Evolutionary conservation across 2,797 vertebrate species (phyloP).

Genomic region (Enteromius viviparus): DNA sequence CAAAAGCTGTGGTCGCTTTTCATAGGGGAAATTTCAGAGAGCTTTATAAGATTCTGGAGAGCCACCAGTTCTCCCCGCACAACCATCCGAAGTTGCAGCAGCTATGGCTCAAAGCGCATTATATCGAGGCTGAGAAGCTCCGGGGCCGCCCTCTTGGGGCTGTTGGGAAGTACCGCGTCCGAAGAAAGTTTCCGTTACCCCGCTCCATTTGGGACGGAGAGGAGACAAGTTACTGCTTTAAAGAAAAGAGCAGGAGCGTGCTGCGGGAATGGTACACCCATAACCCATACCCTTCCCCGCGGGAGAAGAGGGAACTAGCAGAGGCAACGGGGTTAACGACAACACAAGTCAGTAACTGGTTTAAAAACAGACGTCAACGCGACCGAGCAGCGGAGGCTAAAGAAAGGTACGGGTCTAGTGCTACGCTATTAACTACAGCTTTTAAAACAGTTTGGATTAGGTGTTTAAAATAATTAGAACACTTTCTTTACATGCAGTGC

Average conservation of each 20-base stretch:
- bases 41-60: constrained; percentile 94
- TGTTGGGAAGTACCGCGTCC: constrained; percentile 93
- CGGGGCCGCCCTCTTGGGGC: constrained; percentile 91
- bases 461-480: background rate
- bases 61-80: constrained; percentile 93
- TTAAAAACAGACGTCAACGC: constrained; percentile 91
- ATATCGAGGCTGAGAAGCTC: constrained; percentile 93
- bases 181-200: constrained; percentile 92
- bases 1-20: constrained; percentile 94
- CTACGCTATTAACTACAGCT: background rate
- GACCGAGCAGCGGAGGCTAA: constrained; percentile 92
- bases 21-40: constrained; percentile 93
- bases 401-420: constrained; percentile 79
- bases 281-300: constrained; percentile 85
- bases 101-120: constrained; percentile 94
- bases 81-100: constrained; percentile 95
- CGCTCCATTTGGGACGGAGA: constrained; percentile 95
- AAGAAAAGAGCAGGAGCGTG: constrained; percentile 93
- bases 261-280: constrained; percentile 94
- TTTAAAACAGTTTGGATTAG: background rate
- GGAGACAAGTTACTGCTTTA: constrained; percentile 97
- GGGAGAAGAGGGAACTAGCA: constrained; percentile 88
- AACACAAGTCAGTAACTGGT: constrained; percentile 95
- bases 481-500: background rate
- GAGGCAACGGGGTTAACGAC: constrained; percentile 86